phyloP scores from a whole-genome alignment of 1,140 invertebrate species.

The Drosophila teissieri region DNA sequence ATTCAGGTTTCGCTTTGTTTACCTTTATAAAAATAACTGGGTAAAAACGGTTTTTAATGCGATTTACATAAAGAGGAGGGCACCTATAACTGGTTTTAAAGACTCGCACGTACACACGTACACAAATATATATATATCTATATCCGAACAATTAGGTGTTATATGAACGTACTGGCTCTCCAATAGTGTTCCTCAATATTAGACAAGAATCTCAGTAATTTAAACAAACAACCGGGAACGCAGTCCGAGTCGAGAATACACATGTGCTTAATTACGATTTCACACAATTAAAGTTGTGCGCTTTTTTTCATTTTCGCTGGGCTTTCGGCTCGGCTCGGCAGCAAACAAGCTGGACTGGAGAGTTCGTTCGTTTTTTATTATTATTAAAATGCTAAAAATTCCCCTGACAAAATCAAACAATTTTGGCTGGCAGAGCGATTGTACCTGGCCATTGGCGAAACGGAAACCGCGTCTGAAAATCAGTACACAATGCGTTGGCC shows the following conservation, averaged over 20 bases:
- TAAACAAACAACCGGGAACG: constrained; percentile 25
- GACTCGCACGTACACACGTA: background rate
- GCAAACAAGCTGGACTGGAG: constrained; percentile 19
- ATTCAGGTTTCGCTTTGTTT: constrained; percentile 1
- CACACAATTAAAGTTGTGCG: constrained; percentile 61
- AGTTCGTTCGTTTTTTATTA: constrained; percentile 32
- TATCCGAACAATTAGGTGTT: constrained; percentile 5
- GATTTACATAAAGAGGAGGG: constrained; percentile 38
- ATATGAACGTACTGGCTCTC: constrained; percentile 9
- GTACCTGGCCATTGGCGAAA: constrained; percentile 54
- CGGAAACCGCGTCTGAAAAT: constrained; percentile 38
- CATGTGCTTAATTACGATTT: constrained; percentile 61
- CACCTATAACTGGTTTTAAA: constrained; percentile 28
- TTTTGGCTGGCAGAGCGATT: constrained; percentile 47
- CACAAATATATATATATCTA: background rate
- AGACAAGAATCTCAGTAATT: constrained; percentile 29
- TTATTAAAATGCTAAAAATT: constrained; percentile 53
- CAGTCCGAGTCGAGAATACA: constrained; percentile 13
- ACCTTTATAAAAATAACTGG: constrained; percentile 3
- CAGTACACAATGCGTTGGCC: constrained; percentile 79
- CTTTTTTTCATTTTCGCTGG: constrained; percentile 14
- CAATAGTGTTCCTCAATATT: constrained; percentile 14
- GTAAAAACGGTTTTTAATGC: constrained; percentile 11
- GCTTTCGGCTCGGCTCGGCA: constrained; percentile 9
- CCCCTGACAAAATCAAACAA: constrained; percentile 56